Base-by-base conservation (phyloP, 2,113 vertebrate genomes). In the Recurvirostra avosetta region DNA sequence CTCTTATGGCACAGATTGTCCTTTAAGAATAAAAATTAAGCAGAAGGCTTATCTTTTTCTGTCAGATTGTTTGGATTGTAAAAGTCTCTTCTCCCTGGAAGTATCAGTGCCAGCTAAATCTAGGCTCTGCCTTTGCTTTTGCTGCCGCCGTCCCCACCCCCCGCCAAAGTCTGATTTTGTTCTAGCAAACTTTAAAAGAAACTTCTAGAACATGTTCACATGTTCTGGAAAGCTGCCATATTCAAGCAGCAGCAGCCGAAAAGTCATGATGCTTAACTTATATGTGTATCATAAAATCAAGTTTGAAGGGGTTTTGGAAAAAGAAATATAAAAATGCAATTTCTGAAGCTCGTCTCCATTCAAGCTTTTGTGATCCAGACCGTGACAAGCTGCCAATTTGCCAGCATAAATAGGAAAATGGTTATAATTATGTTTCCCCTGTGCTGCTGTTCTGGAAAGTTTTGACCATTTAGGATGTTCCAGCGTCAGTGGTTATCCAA, bases 351-450 rank as follows among this genome's bases (percentile, higher is more conserved):
- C 32, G 1, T 96, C 95, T 93, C 94, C 84, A 86, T 90, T 96
- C 92, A 70, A 55, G 79, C 34, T 58, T 94, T 73, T 68, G 77
- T 87, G 89, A 97, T 94, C 78, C 89, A 96, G 87, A 87, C 80
- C 30, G 14, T 97, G 97, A 97, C 96, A 95, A 89, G 88, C 82
- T 97, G 94, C 95, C 95, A 90, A 29, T 72, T 80, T 83, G 93
- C 97, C 97, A 98, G 95, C 93, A 97, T 90, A 97, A 97, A 96
- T 94, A 97, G 84, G 95, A 97, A 97, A 88, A 96, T 67, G 34
- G 55, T 79, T 89, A 85, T 74, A 90, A 92, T 77, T 74, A 58
- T 53, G 29, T 83, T 94, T 88, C 80, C 80, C 80, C 83, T n/a
- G 58, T 47, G 95, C 93, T 96, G 80, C 85, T 45, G 49, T 68